Evolutionary conservation across 1,140 invertebrate species (phyloP).

Genomic region (Panagrolaimus sp.): DNA sequence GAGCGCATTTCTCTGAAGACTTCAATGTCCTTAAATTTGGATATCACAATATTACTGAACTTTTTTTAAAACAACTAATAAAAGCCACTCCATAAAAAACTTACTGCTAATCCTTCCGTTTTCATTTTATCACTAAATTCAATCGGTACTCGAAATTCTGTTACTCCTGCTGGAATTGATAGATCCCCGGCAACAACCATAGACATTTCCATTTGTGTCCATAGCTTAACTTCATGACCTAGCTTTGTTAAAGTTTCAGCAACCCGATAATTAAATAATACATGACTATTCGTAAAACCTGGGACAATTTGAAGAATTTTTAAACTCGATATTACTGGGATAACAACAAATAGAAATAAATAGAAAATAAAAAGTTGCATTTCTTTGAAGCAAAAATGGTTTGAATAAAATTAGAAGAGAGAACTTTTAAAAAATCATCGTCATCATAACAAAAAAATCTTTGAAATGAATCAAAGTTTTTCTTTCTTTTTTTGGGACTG

Average conservation of each 20-base stretch:
- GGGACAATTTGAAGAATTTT: conserved; percentile 56
- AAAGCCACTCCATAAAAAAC: no score
- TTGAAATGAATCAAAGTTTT: no score
- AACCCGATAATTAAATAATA: conserved; percentile 56
- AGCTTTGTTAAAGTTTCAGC: conserved; percentile 45
- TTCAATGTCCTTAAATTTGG: no score
- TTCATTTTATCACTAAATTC: conserved; percentile 54
- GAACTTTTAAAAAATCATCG: no score
- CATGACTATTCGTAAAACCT: conserved; percentile 57
- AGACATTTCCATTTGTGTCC: conserved; percentile 58
- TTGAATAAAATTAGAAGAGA: no score
- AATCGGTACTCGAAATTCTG: conserved; percentile 49
- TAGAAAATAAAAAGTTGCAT: background rate
- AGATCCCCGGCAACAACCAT: conserved; percentile 56
- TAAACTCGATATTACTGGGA: background rate
- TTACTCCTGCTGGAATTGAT: conserved; percentile 40
- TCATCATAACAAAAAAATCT: no score
- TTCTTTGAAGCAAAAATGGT: no score
- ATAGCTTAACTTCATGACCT: conserved; percentile 53
- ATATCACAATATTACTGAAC: no score
- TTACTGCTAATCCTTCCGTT: conserved; percentile 53
- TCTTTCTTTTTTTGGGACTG: no score
- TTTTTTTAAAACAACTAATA: no score
- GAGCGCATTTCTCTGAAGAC: no score
- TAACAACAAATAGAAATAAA: background rate